Evolutionary conservation across 2,888 invertebrate genomes (phyloP).

Genomic region (Yponomeuta plumbellus): DNA sequence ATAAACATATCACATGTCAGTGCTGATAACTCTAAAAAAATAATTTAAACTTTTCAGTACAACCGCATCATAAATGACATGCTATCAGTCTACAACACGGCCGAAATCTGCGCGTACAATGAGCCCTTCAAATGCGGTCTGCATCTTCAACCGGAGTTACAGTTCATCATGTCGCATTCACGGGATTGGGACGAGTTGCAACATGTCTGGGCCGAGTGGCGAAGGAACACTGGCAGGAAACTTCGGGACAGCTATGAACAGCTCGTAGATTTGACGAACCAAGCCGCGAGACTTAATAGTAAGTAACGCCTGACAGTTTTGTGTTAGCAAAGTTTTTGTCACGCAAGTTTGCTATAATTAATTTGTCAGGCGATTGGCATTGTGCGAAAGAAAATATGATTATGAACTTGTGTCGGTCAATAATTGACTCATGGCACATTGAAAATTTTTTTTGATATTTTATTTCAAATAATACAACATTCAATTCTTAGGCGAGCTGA

Average conservation of each 20-base stretch:
- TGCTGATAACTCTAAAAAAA: neutral
- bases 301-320: slow-evolving; percentile 45
- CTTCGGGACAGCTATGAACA: slow-evolving; percentile 88
- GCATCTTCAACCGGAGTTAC: slow-evolving; percentile 86
- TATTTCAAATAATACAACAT: no score
- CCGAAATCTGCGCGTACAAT: slow-evolving; percentile 89
- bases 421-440: no score
- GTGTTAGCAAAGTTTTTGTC: neutral
- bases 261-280: slow-evolving; percentile 85
- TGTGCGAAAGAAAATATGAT: no score
- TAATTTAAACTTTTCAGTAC: slow-evolving; percentile 76
- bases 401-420: no score
- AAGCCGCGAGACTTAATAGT: slow-evolving; percentile 89
- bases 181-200: slow-evolving; percentile 92
- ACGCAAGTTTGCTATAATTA: neutral
- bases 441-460: no score
- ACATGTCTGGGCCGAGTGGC: slow-evolving; percentile 93
- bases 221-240: slow-evolving; percentile 87
- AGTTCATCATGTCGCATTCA: slow-evolving; percentile 83
- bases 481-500: no score
- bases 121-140: slow-evolving; percentile 90
- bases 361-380: neutral
- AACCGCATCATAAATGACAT: slow-evolving; percentile 92
- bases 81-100: slow-evolving; percentile 90
- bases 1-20: neutral